Percentiles rank a stretch among this genome's conserved stretches.
Conservation (phyloP, 2,113 vertebrate species). For the Trichechus manatus region DNA sequence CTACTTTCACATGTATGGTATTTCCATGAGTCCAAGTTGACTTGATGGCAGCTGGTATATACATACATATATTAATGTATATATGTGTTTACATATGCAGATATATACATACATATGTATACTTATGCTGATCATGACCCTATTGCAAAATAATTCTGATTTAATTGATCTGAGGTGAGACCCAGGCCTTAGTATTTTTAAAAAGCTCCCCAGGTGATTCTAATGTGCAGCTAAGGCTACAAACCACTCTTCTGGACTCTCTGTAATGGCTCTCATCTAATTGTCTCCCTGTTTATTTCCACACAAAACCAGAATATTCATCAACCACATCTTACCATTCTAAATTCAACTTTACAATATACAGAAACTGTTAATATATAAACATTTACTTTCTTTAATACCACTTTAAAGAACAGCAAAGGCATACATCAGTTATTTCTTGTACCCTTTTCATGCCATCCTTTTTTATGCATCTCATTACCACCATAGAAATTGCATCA, state of each 20-base stretch:
- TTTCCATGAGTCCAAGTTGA: too few species aligned
- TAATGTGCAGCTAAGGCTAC: not conserved
- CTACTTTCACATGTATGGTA: too few species aligned
- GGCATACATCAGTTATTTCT: not conserved
- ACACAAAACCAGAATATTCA: not conserved
- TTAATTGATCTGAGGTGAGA: not conserved
- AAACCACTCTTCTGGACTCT: not conserved
- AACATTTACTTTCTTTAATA: slow-evolving; percentile 19
- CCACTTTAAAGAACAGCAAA: slow-evolving; percentile 46
- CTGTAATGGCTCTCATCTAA: not conserved
- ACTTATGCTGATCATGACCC: not conserved
- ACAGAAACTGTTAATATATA: not conserved
- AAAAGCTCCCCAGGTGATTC: not conserved
- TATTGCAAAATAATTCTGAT: not conserved
- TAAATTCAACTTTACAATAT: slow-evolving; percentile 5
- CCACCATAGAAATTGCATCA: slow-evolving; percentile 47
- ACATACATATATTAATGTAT: not conserved
- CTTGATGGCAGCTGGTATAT: not conserved
- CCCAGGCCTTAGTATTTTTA: not conserved
- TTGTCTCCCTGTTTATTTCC: not conserved
- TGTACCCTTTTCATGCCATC: not conserved
- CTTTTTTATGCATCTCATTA: slow-evolving; percentile 38
- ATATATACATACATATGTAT: not conserved
- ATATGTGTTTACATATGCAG: rapidly evolving
- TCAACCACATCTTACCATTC: not conserved